These are phyloP conservation scores for Misgurnus mizolepis DNA, from an alignment of 2,113 vertebrate species.

Conservation along the genomic window DNA sequence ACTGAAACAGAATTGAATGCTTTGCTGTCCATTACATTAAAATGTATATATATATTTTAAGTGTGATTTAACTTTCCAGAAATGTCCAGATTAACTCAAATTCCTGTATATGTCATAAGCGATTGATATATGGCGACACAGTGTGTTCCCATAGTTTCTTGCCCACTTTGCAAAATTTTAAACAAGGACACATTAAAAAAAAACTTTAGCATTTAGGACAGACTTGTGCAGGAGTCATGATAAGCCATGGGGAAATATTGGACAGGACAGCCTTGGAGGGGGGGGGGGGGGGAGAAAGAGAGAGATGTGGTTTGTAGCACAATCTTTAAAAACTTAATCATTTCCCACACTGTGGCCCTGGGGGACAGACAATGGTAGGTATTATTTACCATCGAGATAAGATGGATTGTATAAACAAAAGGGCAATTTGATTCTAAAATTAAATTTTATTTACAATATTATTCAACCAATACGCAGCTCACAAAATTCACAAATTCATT, in stretches of 20 bases:
- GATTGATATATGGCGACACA: too few relatives aligned
- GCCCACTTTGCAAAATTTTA: too few relatives aligned
- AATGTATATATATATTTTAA: too few relatives aligned
- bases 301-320: constrained; percentile 20
- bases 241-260: background rate
- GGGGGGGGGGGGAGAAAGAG: background rate
- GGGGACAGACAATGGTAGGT: constrained; percentile 24
- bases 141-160: too few relatives aligned
- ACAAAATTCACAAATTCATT: background rate
- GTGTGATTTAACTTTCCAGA: too few relatives aligned
- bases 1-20: too few relatives aligned
- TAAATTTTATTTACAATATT: background rate
- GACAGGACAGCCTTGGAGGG: background rate
- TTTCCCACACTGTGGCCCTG: constrained; percentile 54
- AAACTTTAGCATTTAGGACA: background rate
- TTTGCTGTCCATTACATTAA: too few relatives aligned
- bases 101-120: too few relatives aligned
- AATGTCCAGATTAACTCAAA: too few relatives aligned
- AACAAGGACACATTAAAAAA: too few relatives aligned
- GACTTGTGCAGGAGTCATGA: background rate
- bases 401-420: constrained; percentile 19
- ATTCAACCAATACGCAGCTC: background rate
- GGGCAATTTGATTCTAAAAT: background rate
- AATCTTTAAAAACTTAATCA: constrained; percentile 21
- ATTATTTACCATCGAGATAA: constrained; percentile 41